phyloP scores from a whole-genome alignment of 1,140 invertebrate genomes.

The Caenorhabditis briggsae region DNA sequence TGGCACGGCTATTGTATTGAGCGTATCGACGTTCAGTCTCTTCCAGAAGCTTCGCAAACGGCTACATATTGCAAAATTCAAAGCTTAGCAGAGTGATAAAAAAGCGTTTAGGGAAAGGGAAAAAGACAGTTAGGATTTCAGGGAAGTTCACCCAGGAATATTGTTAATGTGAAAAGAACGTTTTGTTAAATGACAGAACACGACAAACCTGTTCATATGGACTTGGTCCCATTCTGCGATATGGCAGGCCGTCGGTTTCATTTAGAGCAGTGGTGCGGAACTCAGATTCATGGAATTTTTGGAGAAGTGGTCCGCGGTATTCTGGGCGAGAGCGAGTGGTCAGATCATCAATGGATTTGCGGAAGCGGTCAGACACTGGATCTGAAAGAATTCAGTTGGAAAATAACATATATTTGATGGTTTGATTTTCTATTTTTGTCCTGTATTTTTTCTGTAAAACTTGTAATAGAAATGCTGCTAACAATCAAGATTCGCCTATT shows the following conservation, averaged over 20 bases:
- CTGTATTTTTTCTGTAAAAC: too few species aligned
- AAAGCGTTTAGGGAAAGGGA: not conserved
- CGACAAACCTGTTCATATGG: constrained; percentile 73
- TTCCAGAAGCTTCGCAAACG: constrained; percentile 71
- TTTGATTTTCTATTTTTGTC: too few species aligned
- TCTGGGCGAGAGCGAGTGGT: constrained; percentile 67
- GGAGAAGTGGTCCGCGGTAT: constrained; percentile 76
- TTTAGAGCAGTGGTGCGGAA: constrained; percentile 63
- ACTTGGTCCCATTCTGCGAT: constrained; percentile 69
- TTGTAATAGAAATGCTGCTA: too few species aligned
- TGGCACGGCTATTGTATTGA: constrained; percentile 60
- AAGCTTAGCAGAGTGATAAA: constrained; percentile 52
- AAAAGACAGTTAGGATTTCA: not conserved
- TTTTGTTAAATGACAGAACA: not conserved
- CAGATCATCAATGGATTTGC: constrained; percentile 73
- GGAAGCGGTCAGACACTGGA: constrained; percentile 67
- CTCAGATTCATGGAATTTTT: constrained; percentile 75
- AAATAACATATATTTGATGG: too few species aligned
- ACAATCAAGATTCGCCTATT: too few species aligned
- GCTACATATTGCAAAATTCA: constrained; percentile 64
- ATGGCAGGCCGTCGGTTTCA: constrained; percentile 59
- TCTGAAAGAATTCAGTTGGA: constrained; percentile 11
- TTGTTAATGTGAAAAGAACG: not conserved
- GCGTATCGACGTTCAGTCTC: constrained; percentile 74
- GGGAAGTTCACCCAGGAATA: not conserved